Evolutionary conservation across 2,113 vertebrate genomes (phyloP).

Genomic region (Cyanistes caeruleus): DNA sequence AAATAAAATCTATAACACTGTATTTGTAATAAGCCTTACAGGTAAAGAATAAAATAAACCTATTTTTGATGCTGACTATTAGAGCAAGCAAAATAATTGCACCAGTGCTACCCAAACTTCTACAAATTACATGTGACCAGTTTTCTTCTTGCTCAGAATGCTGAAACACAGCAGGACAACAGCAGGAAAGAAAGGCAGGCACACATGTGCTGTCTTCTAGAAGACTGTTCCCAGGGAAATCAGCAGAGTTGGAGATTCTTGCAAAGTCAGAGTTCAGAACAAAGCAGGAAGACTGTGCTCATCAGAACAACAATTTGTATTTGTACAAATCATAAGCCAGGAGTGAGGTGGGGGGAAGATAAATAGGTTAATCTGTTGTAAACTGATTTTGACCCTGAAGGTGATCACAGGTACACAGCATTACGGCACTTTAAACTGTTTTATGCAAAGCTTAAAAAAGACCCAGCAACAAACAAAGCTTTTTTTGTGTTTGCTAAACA

Average conservation of each 20-base stretch:
- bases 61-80: not conserved
- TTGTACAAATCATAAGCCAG: not conserved
- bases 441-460: constrained; percentile 77
- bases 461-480: constrained; percentile 74
- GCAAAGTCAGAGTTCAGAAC: not conserved
- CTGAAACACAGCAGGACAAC: constrained; percentile 46
- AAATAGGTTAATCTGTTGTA: constrained; percentile 53
- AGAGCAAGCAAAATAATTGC: not conserved
- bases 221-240: constrained; percentile 36
- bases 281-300: not conserved
- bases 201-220: constrained; percentile 16
- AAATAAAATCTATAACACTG: not conserved
- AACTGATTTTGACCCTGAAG: constrained; percentile 74
- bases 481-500: constrained; percentile 86
- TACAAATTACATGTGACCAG: not conserved
- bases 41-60: not conserved
- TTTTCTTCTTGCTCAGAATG: constrained; percentile 50
- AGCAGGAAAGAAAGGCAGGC: constrained; percentile 34
- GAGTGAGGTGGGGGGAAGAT: not conserved
- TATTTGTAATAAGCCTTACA: not conserved
- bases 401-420: constrained; percentile 78
- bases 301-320: not conserved
- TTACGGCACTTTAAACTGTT: constrained; percentile 73
- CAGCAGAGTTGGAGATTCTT: not conserved
- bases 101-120: not conserved